Evolutionary conservation across 2,888 invertebrate species (phyloP).

Genomic region (Falcaria lacertinaria): DNA sequence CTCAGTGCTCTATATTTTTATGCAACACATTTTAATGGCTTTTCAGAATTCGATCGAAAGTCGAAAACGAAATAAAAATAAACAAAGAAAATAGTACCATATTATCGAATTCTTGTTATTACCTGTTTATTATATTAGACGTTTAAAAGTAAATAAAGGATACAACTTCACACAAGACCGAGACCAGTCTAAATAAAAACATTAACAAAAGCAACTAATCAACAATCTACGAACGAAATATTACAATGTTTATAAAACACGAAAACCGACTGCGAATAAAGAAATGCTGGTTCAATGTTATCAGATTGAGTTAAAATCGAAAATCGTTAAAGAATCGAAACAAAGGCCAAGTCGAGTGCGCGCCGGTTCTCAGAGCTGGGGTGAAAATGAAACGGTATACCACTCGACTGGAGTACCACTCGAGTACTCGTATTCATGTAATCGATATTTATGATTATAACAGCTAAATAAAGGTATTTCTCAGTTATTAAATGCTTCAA

Average conservation of each 20-base stretch:
- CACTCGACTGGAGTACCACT: constrained; percentile 36
- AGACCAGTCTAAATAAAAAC: constrained; percentile 6
- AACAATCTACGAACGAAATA: constrained; percentile 15
- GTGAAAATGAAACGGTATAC: constrained; percentile 20
- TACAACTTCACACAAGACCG: background rate
- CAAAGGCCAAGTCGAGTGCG: constrained; percentile 17
- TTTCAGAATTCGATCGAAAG: no score
- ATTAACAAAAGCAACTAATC: constrained; percentile 5
- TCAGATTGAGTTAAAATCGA: constrained; percentile 28
- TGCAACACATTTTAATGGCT: no score
- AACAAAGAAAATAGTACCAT: no score
- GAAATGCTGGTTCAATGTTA: constrained; percentile 20
- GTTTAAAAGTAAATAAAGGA: background rate
- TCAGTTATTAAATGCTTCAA: constrained; percentile 4
- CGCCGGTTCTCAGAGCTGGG: constrained; percentile 7
- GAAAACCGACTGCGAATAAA: constrained; percentile 16
- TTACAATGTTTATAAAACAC: constrained; percentile 20
- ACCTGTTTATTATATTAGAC: no score
- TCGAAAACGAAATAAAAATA: no score
- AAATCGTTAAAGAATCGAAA: constrained; percentile 22
- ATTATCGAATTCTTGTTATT: no score
- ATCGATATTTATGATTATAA: constrained; percentile 56
- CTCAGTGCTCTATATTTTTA: no score
- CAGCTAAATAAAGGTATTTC: constrained; percentile 2
- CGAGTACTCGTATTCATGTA: constrained; percentile 36